Conservation (phyloP, 2,797 vertebrate genomes). For the Molossus alvarezi region DNA sequence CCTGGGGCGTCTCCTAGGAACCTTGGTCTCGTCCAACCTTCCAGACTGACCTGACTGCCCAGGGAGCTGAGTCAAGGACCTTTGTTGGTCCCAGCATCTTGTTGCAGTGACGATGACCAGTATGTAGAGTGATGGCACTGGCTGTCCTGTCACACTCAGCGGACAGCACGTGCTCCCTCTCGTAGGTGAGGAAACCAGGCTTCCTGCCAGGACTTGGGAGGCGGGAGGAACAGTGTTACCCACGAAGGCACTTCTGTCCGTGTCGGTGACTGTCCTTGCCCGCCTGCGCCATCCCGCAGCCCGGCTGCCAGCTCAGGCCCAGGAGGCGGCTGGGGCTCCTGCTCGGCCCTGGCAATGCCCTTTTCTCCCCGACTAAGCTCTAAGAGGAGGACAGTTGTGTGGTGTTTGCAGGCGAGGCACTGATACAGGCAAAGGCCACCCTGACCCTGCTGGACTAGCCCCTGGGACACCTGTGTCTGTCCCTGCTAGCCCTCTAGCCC, state of each 20-base stretch:
- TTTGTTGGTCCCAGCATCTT: not conserved
- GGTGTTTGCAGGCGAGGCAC: not conserved
- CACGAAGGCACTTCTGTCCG: not conserved
- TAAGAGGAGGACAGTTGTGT: not conserved
- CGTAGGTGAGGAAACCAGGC: not conserved
- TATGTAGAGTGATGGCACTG: not conserved
- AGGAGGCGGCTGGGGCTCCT: not conserved
- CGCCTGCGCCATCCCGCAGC: not conserved
- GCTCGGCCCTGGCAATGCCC: not conserved
- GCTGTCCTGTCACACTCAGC: not conserved
- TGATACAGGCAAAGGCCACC: not conserved
- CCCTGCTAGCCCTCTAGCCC: not conserved
- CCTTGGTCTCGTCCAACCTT: not conserved
- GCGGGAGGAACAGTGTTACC: not conserved
- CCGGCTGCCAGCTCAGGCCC: not conserved
- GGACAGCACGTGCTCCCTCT: not conserved
- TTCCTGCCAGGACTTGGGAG: not conserved
- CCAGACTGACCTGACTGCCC: not conserved
- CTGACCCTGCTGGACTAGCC: not conserved
- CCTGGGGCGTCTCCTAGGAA: not conserved
- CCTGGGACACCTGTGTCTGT: not conserved
- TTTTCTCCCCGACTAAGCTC: not conserved
- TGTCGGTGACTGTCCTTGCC: not conserved
- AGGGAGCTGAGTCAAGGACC: not conserved
- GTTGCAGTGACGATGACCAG: not conserved